These are phyloP conservation scores for Masnerella sp. DNA, from an alignment of 2,888 invertebrate genomes.

Conservation along the genomic window DNA sequence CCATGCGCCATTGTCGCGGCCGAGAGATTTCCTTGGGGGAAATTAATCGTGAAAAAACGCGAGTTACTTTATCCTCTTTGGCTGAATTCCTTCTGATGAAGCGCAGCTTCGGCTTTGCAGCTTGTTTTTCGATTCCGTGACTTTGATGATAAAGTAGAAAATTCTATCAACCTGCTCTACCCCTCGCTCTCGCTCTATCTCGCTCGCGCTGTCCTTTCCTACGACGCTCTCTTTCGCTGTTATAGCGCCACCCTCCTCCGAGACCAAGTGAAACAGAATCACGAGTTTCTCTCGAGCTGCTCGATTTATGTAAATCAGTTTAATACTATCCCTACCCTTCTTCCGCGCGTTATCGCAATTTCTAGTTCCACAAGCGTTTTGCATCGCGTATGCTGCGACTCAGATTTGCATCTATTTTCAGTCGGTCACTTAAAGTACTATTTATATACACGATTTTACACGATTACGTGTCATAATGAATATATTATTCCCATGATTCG, in stretches of 20 bases:
- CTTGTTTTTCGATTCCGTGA: constrained; percentile 61
- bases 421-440: constrained; percentile 63
- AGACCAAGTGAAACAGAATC: constrained; percentile 59
- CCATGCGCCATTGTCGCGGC: constrained; percentile 39
- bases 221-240: constrained; percentile 15
- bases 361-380: constrained; percentile 62
- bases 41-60: constrained; percentile 61
- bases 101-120: constrained; percentile 55
- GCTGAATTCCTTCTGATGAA: constrained; percentile 59
- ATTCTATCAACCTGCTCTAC: constrained; percentile 58
- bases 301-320: constrained; percentile 71
- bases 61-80: constrained; percentile 56
- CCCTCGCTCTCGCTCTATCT: constrained; percentile 12
- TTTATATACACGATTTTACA: constrained; percentile 52
- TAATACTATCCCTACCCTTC: constrained; percentile 65
- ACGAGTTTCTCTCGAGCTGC: constrained; percentile 59
- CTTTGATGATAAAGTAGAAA: constrained; percentile 61
- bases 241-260: constrained; percentile 23
- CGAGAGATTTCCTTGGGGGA: constrained; percentile 49
- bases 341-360: constrained; percentile 67
- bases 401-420: constrained; percentile 68
- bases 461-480: constrained; percentile 42
- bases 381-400: constrained; percentile 60
- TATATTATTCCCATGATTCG: constrained; percentile 24
- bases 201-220: constrained; percentile 12